These are phyloP conservation scores for Emydoidea blandingii DNA, from an alignment of 2,797 vertebrate species.

Conservation along the genomic window DNA sequence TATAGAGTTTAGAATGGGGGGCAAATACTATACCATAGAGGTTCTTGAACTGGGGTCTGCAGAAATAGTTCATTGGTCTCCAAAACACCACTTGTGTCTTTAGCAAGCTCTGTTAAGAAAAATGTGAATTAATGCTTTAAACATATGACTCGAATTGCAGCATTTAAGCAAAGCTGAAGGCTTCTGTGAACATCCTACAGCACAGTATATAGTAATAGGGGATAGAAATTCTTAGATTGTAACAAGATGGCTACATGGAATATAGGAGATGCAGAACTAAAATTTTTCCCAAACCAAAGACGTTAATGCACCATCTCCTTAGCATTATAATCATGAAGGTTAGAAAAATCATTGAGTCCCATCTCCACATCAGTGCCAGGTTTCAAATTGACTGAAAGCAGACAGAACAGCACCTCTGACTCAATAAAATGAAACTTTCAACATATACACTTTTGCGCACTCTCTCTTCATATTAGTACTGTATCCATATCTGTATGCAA, in stretches of 20 bases:
- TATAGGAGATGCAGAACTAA: neutral
- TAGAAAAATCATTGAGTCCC: neutral
- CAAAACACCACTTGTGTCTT: constrained; percentile 8
- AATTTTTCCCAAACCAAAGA: neutral
- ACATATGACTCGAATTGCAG: neutral
- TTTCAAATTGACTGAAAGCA: neutral
- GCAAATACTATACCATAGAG: constrained; percentile 45
- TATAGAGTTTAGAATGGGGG: neutral
- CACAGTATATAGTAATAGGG: neutral
- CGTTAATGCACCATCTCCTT: neutral
- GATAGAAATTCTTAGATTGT: neutral
- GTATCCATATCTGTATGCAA: neutral
- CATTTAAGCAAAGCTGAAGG: neutral
- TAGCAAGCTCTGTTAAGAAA: constrained; percentile 5
- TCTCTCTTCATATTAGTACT: neutral
- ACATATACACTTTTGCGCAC: neutral
- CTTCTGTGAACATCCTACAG: neutral
- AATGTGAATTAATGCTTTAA: neutral
- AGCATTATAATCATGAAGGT: neutral
- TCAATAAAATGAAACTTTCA: neutral
- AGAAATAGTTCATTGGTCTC: neutral
- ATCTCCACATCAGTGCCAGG: neutral
- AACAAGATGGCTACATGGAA: neutral
- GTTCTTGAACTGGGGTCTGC: neutral
- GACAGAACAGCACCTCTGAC: neutral